Evolutionary conservation across 2,888 invertebrate species (phyloP), one percentile per base, ranked within the genome.

Genomic region (Orchestes rusci): DNA sequence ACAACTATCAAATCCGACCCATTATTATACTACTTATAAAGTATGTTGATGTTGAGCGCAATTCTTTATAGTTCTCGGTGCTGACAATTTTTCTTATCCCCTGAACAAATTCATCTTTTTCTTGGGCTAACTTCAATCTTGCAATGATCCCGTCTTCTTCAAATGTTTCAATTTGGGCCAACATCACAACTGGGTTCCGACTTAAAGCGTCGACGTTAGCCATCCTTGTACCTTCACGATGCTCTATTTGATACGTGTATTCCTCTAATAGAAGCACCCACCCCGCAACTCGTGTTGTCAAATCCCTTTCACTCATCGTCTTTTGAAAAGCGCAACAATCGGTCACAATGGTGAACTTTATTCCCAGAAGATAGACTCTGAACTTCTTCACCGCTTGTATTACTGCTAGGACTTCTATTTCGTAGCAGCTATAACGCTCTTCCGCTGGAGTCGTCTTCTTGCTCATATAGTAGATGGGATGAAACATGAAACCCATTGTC

Each of bases 401-500:
- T 61, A 29, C 60, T 0, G 62, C 62, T 43, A 65, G 41, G 2
- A 62, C 59, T 53, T 66, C 63, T 3, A 67, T 43, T 30, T 65
- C 63, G 41, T 65, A 66, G 18, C 62, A 59, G 15, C 43, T 39
- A 34, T 60, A 64, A 39, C 56, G 57, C 20, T 53, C 50, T 50
- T 64, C 59, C 4, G 61, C 58, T 34, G 62, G 60, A 2, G 57
- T 60, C 2, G 39, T 39, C 19, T 59, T 59, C 23, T n/a, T n/a
- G n/a, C n/a, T n/a, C n/a, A n/a, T n/a, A n/a, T n/a, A n/a, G n/a
- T n/a, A n/a, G n/a, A n/a, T 48, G 56, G 30, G 50, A 54, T 3
- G 59, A 48, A 13, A 56, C 56, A 18, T 62, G 58, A 5, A 58
- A 17, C 38, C 59, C 51, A 13, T 47, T 54, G 12, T 53, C 42